These are phyloP conservation scores for Melipona beecheii DNA, from an alignment of 2,888 invertebrate species.

Conservation along the genomic window DNA sequence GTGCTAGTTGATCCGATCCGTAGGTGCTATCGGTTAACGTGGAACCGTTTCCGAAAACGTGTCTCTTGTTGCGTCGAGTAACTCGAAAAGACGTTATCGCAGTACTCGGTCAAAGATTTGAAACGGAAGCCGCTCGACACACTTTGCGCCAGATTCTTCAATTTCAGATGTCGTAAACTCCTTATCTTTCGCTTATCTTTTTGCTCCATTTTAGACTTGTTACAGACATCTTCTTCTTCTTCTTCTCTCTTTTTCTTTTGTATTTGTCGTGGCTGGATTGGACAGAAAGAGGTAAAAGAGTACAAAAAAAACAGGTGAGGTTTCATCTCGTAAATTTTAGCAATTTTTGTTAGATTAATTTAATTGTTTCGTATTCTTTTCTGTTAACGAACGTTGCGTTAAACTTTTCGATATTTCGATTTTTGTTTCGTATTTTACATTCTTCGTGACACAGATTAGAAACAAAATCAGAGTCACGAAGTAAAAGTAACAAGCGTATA, in stretches of 20 bases:
- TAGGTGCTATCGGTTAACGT: constrained; percentile 43
- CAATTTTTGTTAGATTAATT: neutral
- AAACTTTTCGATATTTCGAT: too few species aligned
- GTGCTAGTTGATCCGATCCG: constrained; percentile 11
- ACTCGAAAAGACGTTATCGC: constrained; percentile 9
- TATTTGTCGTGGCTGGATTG: neutral
- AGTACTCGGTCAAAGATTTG: neutral
- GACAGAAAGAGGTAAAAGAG: neutral
- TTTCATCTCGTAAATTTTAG: too few species aligned
- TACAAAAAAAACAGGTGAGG: neutral
- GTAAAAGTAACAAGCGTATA: too few species aligned
- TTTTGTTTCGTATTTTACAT: too few species aligned
- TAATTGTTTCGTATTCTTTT: neutral
- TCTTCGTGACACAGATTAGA: too few species aligned
- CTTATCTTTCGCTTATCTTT: neutral
- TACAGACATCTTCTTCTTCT: neutral
- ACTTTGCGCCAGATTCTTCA: neutral
- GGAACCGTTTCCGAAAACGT: constrained; percentile 19
- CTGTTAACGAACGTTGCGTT: neutral
- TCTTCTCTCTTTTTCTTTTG: neutral
- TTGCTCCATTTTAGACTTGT: neutral
- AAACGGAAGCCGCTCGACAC: constrained; percentile 28
- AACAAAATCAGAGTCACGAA: too few species aligned
- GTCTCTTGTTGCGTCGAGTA: constrained; percentile 27
- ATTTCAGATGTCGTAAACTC: neutral